These are phyloP conservation scores for Zaprionus davidi DNA, from an alignment of 1,140 invertebrate species.

Conservation along the genomic window DNA sequence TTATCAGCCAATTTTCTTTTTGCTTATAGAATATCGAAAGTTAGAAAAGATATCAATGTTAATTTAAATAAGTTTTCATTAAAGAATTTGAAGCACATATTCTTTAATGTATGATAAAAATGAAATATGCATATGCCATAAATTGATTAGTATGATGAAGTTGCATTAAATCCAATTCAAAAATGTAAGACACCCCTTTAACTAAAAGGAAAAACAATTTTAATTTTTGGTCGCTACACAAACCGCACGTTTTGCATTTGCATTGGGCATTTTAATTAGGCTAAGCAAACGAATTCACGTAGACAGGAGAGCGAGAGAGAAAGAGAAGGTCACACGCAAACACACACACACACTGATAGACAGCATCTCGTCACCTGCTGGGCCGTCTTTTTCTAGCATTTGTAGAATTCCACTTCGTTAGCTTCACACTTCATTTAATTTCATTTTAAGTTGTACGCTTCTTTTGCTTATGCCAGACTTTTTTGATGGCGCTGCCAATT, in stretches of 20 bases:
- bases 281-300: conserved; percentile 57
- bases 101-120: too few relatives aligned
- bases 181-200: not conserved
- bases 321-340: not conserved
- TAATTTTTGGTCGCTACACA: conserved; percentile 33
- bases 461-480: conserved; percentile 57
- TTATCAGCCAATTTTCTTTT: not conserved
- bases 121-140: too few relatives aligned
- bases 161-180: too few relatives aligned
- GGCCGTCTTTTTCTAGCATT: conserved; percentile 20
- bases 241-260: conserved; percentile 52
- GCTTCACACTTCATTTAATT: conserved; percentile 75
- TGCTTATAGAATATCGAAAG: not conserved
- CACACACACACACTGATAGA: not conserved
- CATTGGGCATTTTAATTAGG: conserved; percentile 71
- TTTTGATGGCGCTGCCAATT: conserved; percentile 67
- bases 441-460: conserved; percentile 60
- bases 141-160: too few relatives aligned
- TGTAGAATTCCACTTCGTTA: conserved; percentile 30
- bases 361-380: not conserved
- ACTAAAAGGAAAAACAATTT: not conserved
- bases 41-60: not conserved
- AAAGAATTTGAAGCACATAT: not conserved
- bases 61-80: not conserved
- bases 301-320: not conserved